A percentile compares a stretch with the other conserved stretches of the same genome.
Evolutionary conservation across 2,888 invertebrate genomes (phyloP).

Genomic region (Axea sp.): DNA sequence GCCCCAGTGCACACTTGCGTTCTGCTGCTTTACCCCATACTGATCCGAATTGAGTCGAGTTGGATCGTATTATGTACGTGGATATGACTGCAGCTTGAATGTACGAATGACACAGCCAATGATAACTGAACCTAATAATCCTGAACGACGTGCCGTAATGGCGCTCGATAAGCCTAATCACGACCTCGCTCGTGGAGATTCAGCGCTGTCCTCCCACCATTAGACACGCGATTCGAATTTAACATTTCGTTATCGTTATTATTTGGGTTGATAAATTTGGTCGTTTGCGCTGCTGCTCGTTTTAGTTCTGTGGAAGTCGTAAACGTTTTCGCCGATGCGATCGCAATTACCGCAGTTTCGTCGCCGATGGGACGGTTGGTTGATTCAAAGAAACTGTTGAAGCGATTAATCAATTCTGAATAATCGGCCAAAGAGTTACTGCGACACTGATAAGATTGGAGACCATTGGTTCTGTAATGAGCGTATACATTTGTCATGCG

Average conservation of each 20-base stretch:
- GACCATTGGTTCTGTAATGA: too few species aligned
- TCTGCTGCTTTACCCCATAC: too few species aligned
- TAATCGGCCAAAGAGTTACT: too few species aligned
- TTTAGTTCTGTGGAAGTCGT: constrained; percentile 8
- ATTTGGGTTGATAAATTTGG: constrained; percentile 27
- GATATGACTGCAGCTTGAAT: constrained; percentile 10
- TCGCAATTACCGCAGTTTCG: background rate
- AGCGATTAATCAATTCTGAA: background rate
- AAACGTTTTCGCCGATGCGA: background rate
- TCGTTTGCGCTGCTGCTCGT: constrained; percentile 18
- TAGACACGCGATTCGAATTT: constrained; percentile 35
- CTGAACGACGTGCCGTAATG: constrained; percentile 23
- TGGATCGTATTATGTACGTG: background rate
- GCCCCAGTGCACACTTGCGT: too few species aligned
- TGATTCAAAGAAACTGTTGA: background rate
- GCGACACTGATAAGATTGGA: too few species aligned
- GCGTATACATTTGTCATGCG: too few species aligned
- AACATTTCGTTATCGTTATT: too few species aligned
- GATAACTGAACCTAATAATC: constrained; percentile 29
- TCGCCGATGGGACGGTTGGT: background rate
- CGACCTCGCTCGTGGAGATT: constrained; percentile 29
- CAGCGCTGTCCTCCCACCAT: background rate
- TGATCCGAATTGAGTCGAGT: too few species aligned
- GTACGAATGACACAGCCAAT: too few species aligned
- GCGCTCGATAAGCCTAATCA: constrained; percentile 30